A percentile compares a stretch with the other conserved stretches of the same genome.
phyloP scores from a whole-genome alignment of 2,113 vertebrate species.

The Choloepus hoffmanni region DNA sequence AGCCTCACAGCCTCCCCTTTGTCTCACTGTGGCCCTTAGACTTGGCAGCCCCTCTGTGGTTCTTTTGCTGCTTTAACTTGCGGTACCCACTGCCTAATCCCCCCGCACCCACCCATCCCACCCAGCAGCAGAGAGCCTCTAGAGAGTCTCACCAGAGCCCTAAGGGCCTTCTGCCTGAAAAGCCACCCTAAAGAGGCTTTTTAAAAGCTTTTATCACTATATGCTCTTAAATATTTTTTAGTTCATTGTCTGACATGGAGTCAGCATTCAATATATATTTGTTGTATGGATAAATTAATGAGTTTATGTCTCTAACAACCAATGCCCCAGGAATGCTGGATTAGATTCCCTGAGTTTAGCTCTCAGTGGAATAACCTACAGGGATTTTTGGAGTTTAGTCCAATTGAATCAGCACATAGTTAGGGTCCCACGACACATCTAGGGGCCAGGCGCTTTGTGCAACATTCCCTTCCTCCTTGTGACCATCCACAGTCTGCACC shows the following conservation, averaged over 20 bases:
- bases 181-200: background rate
- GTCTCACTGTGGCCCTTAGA: no score
- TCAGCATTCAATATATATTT: background rate
- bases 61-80: background rate
- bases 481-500: background rate
- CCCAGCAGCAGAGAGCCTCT: background rate
- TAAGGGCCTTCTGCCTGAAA: no score
- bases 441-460: no score
- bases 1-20: no score
- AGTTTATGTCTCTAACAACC: background rate
- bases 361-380: background rate
- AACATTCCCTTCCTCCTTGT: rapidly evolving
- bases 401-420: background rate
- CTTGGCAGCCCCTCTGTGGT: background rate
- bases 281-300: background rate
- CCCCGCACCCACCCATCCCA: background rate
- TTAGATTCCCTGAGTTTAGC: background rate
- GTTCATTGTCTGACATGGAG: background rate
- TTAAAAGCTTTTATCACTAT: background rate
- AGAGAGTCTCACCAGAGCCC: background rate
- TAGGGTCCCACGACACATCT: background rate
- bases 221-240: background rate
- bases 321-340: background rate
- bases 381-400: background rate
- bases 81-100: background rate